Evolutionary conservation across 1,140 invertebrate species (phyloP), one percentile per base, ranked within the genome.

Genomic region (Drosophila ironensis): DNA sequence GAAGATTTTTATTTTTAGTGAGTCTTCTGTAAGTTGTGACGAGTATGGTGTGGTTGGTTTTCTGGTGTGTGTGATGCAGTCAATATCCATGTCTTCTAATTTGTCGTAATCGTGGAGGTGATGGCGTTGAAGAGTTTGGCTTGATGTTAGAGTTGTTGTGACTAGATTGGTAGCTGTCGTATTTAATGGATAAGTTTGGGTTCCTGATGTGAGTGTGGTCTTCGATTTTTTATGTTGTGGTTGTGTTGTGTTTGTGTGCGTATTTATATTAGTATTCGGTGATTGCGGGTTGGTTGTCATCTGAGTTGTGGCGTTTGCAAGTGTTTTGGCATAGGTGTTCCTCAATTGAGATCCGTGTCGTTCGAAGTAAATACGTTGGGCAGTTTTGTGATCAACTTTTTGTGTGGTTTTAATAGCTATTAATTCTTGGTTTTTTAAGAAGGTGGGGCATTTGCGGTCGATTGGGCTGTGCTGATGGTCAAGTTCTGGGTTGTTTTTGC

Each of bases 321-420:
- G 47, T 40, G 9, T 40, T 38, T 51, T 51, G 20, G 33, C 14
- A 9, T 40, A 40, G 35, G 47, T 40, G 48, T 40, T 38, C 2
- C 14, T 40, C 7, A 19, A 0, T 19, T 27, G 7, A 11, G 8
- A 27, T 3, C 48, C 35, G 16, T 41, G 48, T 9, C 48, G 14
- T 27, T 51, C 35, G 1, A 40, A 40, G 8, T 48, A 28, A n/a
- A 48, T 38, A 2, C n/a, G 22, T 16, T 27, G 30, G 3, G 44
- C 30, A 5, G 52, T 56, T 14, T 38, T 56, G 16, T 47, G 33
- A 2, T 47, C 42, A 9, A 46, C 20, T 46, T 56, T 56, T 37
- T 37, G 28, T 45, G 44, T 46, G 19, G 52, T 46, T 54, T 54
- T 37, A 19, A 46, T 46, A 3, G 22, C 30, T 16, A 14, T 35